Evolutionary conservation across 2,113 vertebrate species (phyloP).

Genomic region (Orcinus orca): DNA sequence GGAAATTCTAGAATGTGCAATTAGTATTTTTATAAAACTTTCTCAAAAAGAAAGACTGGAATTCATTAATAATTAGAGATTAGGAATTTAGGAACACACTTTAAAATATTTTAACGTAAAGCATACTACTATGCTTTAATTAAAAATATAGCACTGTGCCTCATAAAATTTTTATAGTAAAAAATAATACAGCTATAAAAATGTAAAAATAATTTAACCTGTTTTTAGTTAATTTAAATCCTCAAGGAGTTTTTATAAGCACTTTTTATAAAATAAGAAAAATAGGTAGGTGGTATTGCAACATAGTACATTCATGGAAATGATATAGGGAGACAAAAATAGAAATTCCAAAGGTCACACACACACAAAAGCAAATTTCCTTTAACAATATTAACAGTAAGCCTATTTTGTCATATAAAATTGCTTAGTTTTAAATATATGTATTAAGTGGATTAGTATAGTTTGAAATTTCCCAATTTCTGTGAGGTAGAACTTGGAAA

Average conservation of each 20-base stretch:
- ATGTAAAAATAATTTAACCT: background rate
- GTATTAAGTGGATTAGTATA: background rate
- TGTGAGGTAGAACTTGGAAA: background rate
- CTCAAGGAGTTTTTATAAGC: slow-evolving; percentile 34
- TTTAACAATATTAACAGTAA: background rate
- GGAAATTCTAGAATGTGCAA: background rate
- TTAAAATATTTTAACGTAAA: slow-evolving; percentile 39
- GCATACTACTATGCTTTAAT: slow-evolving; percentile 14
- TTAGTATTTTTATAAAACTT: background rate
- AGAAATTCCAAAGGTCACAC: background rate
- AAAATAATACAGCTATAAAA: background rate
- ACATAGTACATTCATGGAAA: background rate
- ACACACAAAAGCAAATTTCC: background rate
- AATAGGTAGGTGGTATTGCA: background rate
- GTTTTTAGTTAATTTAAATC: slow-evolving; percentile 44
- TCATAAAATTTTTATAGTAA: background rate
- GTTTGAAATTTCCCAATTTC: background rate
- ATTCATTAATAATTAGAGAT: slow-evolving; percentile 48
- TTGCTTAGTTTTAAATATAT: background rate
- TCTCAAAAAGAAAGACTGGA: background rate
- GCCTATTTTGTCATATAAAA: background rate
- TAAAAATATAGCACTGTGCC: background rate
- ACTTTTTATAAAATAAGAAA: slow-evolving; percentile 31
- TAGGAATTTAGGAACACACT: slow-evolving; percentile 37
- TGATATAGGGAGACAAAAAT: background rate